Base-by-base conservation (phyloP, 2,888 invertebrate genomes). In the Synergus gifuensis region DNA sequence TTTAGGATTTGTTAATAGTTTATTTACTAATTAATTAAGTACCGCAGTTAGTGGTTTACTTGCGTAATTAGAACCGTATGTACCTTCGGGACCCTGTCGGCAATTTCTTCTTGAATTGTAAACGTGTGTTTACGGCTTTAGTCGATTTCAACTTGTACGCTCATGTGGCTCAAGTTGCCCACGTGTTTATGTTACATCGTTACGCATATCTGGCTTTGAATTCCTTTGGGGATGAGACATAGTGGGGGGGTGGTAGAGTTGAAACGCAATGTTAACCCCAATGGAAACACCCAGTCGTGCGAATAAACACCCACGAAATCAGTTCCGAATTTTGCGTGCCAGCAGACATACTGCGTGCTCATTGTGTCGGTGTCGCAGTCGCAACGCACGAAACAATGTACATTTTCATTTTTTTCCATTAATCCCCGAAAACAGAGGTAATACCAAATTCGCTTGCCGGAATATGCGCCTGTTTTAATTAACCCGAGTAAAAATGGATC, bases 281-380 rank as follows among this genome's bases (percentile, higher is more conserved):
- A 67, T 67, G 78, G 58, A 22, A 60, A 62, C 60, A 54, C 62
- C 28, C 73, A 78, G 69, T 79, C 81, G 79, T 78, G 78, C 79
- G 79, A 76, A 76, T 58, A 76, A 62, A 67, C 60, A 58, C 22
- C 60, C 40, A 42, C 54, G 46, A 62, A 80, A 69, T 79, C 78
- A 49, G 49, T 46, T 69, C 69, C 69, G 22, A 69, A 69, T 69
- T 69, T 69, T 69, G 69, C 69, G 69, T 69, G 28, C 69, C 28
- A 49, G 44, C 46, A 69, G 22, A 69, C 69, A 66, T 66, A 18
- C 66, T 42, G 46, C 44, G 22, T 46, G 46, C 18, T 28, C 28
- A 69, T 49, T 69, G 69, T 49, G 69, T 69, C 16, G 54, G 54
- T 54, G n/a, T 28, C 54, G n/a, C 40, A 64, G 11, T 18, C 60